A percentile compares a stretch with the other conserved stretches of the same genome.
phyloP scores from a whole-genome alignment of 1,140 invertebrate species.

The Drosophila lacertosa region DNA sequence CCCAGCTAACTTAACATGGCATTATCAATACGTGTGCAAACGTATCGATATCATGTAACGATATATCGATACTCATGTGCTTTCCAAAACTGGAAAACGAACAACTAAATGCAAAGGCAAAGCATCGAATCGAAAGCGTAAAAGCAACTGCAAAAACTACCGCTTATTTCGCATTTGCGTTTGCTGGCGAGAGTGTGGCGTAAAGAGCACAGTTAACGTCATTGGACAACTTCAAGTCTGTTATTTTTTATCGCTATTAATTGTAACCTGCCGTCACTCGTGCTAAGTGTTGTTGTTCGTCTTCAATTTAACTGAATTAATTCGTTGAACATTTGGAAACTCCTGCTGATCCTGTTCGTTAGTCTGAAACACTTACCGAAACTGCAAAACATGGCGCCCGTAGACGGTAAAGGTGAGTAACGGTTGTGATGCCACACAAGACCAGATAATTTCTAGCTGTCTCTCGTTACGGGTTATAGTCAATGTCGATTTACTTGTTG shows the following conservation, averaged over 20 bases:
- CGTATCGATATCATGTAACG: neutral
- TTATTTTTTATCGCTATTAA: constrained; percentile 22
- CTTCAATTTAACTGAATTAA: constrained; percentile 30
- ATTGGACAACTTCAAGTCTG: constrained; percentile 20
- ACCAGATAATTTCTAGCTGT: constrained; percentile 12
- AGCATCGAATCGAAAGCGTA: constrained; percentile 57
- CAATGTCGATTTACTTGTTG: no score
- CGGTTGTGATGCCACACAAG: constrained; percentile 20
- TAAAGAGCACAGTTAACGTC: constrained; percentile 8
- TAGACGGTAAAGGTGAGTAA: constrained; percentile 66
- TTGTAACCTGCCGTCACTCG: constrained; percentile 8
- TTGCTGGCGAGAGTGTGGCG: constrained; percentile 44
- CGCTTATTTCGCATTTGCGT: constrained; percentile 75
- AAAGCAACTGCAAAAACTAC: constrained; percentile 74
- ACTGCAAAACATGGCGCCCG: constrained; percentile 75
- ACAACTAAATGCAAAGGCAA: constrained; percentile 10
- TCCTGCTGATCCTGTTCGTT: constrained; percentile 54
- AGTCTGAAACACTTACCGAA: constrained; percentile 55
- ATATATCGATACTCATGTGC: constrained; percentile 5
- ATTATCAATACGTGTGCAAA: neutral
- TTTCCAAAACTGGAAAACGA: constrained; percentile 48
- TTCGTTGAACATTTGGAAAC: constrained; percentile 41
- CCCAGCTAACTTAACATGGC: neutral
- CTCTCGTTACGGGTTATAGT: constrained; percentile 4
- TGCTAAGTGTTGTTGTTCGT: constrained; percentile 16